These are phyloP conservation scores for Zaprionus vittiger DNA, from an alignment of 1,140 invertebrate species.

Conservation along the genomic window DNA sequence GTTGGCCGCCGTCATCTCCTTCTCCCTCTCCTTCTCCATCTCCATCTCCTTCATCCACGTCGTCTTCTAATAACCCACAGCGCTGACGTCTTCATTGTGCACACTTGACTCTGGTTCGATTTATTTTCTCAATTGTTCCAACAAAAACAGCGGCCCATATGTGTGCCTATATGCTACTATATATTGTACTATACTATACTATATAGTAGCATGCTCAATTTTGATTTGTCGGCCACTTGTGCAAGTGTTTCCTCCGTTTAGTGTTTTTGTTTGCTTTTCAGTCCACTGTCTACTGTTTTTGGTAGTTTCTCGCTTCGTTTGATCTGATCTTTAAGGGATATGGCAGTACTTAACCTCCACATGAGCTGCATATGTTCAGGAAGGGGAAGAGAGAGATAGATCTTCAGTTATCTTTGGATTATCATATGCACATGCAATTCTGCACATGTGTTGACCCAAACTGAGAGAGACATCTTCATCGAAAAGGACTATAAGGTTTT, in stretches of 20 bases:
- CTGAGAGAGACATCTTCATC: not conserved
- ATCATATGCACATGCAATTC: not conserved
- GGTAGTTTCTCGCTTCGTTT: conserved; percentile 43
- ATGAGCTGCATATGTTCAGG: conserved; percentile 64
- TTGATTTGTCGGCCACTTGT: conserved; percentile 55
- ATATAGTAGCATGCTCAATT: conserved; percentile 27
- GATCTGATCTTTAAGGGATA: conserved; percentile 33
- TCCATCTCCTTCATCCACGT: not conserved
- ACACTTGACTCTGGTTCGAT: conserved; percentile 79
- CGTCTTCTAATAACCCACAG: conserved; percentile 77
- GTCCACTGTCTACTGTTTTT: conserved; percentile 32
- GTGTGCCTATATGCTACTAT: not conserved
- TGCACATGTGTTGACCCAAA: not conserved
- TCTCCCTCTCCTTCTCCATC: not conserved
- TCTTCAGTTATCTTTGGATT: conserved; percentile 4
- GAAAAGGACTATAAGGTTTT: not conserved
- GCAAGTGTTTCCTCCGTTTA: conserved; percentile 32
- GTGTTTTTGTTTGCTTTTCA: conserved; percentile 21
- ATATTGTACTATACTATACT: not conserved
- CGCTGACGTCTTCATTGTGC: conserved; percentile 83
- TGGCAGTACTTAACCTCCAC: conserved; percentile 55
- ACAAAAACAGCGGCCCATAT: conserved; percentile 58
- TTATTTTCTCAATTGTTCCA: conserved; percentile 80
- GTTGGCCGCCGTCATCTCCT: conserved; percentile 36
- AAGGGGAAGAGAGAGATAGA: not conserved